These are phyloP conservation scores for Phragmatobia fuliginosa DNA, from an alignment of 2,888 invertebrate species.

Conservation along the genomic window DNA sequence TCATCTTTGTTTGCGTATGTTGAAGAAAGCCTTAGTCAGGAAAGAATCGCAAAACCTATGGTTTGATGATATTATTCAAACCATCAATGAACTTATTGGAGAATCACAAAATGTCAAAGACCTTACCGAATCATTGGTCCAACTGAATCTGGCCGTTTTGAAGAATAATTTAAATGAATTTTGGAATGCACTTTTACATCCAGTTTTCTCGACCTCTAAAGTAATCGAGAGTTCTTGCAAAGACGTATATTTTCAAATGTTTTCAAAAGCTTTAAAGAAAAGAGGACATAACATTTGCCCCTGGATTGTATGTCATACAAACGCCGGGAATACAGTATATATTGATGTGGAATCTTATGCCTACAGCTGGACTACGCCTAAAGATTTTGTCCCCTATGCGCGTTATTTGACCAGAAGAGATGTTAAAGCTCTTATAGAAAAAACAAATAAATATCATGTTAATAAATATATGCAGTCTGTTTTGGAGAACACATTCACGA, in stretches of 20 bases:
- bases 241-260: slow-evolving; percentile 81
- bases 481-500: slow-evolving; percentile 79
- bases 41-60: slow-evolving; percentile 87
- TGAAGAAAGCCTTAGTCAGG: slow-evolving; percentile 80
- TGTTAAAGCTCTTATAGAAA: slow-evolving; percentile 71
- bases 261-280: slow-evolving; percentile 78
- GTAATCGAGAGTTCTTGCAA: slow-evolving; percentile 72
- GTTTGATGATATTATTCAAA: slow-evolving; percentile 86
- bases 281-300: slow-evolving; percentile 78
- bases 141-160: slow-evolving; percentile 75
- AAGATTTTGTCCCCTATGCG: slow-evolving; percentile 81
- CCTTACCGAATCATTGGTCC: slow-evolving; percentile 76
- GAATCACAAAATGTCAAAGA: slow-evolving; percentile 83
- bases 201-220: slow-evolving; percentile 60
- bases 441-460: slow-evolving; percentile 78
- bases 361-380: slow-evolving; percentile 84
- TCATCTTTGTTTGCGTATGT: slow-evolving; percentile 83
- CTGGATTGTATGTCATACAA: slow-evolving; percentile 84
- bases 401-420: slow-evolving; percentile 81
- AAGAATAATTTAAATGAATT: slow-evolving; percentile 76
- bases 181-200: slow-evolving; percentile 70
- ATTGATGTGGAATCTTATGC: slow-evolving; percentile 83
- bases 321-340: slow-evolving; percentile 82
- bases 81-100: slow-evolving; percentile 77
- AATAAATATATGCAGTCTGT: slow-evolving; percentile 75